Evolutionary conservation across 2,113 vertebrate species (phyloP), one percentile per base, ranked within the genome.

Genomic region (Dicrurus megarhynchus): DNA sequence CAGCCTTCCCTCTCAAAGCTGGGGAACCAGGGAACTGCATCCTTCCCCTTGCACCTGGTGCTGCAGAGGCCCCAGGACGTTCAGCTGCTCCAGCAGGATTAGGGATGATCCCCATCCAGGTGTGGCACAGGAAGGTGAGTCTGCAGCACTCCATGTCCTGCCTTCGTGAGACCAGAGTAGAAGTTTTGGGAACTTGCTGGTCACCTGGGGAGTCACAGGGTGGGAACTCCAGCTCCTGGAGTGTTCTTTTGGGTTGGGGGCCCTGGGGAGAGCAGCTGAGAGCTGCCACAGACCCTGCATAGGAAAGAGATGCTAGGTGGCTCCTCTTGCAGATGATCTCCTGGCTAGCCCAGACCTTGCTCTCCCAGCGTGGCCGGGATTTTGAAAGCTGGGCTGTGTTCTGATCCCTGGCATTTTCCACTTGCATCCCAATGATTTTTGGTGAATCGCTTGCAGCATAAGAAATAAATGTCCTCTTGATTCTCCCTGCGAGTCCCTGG

Each of bases 91-190:
- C 33, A 4, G 47, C 1, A 7, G 50, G 60, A n/a, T 59, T 5
- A 15, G 52, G 3, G 14, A 17, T 47, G 69, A 39, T 16, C 6
- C 10, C 39, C 35, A 18, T 19, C 23, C 49, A n/a, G 8, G 30
- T 4, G 1, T 32, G 16, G 55, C 3, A 10, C 21, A 13, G 33
- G 59, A 16, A 24, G 53, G 27, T 16, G 56, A 47, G 32, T 63
- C 19, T 49, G 84, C 42, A 75, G 24, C 20, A 7, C 30, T 44
- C 6, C 0, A 0, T 39, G 61, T 67, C 56, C 47, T 49, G 16
- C 61, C 32, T 49, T 61, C 1, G 0, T 3, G 2, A 32, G 47
- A 35, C 19, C 1, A 2, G 50, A 69, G 19, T 7, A 52, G 27
- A 30, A 81, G 37, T 30, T 78, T 42, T 65, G 42, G 70, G 60